Base-by-base conservation (phyloP, 2,797 vertebrate genomes). In the Sternotherus odoratus region DNA sequence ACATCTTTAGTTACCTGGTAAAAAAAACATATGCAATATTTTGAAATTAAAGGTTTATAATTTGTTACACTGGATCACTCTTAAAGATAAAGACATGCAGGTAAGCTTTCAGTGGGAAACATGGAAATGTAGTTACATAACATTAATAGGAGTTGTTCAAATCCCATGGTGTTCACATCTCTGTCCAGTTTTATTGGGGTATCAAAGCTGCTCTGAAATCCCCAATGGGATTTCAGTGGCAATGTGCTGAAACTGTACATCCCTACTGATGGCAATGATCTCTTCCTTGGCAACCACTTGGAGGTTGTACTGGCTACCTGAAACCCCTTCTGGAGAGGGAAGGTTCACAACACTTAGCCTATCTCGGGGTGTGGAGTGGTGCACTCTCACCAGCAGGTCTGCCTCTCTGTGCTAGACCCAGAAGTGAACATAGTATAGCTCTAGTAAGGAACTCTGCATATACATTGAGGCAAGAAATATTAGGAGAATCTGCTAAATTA, bases 1-100 rank as follows among this genome's bases (percentile, higher is more conserved):
- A 99, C 98, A 96, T 99, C 99, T 98, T 98, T 99, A 51, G 99
- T 98, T 96, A 99, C 98, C 99, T 99, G 93, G 89, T 88, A 56
- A 86, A 96, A 94, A 94, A 95, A 79, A 75, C 0, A 2, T 13
- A 63, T 66, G 85, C 8, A 92, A 28, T 30, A 80, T 66, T 33
- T 46, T 49, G 10, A 74, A 83, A 92, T 69, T n/a, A 74, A 85
- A 30, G 9, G 4, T 74, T 23, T 60, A 6, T 11, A 63, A 79
- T 6, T 8, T 13, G 21, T 43, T 87, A 8, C 4, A 63, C 48
- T 89, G 26, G 33, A 77, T 33, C 26, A 56, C 39, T 82, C 50
- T 82, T 54, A 28, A 69, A 69, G 51, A 57, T 24, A 82, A 49
- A 28, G 19, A 60, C 13, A 84, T 82, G 50, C 53, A 11, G 11